phyloP scores from a whole-genome alignment of 2,888 invertebrate genomes.

The Drosophila fungiperda region DNA sequence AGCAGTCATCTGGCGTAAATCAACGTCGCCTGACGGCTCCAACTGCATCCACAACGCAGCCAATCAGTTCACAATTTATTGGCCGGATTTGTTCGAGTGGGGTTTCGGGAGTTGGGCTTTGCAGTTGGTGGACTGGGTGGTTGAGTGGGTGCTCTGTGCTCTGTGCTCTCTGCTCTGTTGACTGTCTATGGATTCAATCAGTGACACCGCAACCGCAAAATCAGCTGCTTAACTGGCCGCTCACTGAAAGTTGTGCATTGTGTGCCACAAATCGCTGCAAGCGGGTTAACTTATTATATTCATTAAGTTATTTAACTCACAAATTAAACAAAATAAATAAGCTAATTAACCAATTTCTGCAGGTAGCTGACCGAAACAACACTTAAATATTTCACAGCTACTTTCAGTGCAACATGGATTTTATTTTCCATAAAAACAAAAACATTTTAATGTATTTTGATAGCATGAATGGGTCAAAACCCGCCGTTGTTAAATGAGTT shows the following conservation, averaged over 20 bases:
- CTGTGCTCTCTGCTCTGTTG: conserved; percentile 1
- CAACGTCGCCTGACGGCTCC: conserved; percentile 37
- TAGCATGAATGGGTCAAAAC: too few relatives aligned
- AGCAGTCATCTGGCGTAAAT: conserved; percentile 49
- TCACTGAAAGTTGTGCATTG: conserved; percentile 38
- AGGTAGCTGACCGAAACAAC: neutral
- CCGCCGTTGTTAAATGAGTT: too few relatives aligned
- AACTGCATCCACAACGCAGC: conserved; percentile 43
- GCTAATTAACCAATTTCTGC: neutral
- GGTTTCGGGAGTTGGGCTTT: neutral
- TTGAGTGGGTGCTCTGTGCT: conserved; percentile 9
- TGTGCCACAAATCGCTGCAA: conserved; percentile 8
- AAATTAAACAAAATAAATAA: neutral
- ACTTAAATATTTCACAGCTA: neutral
- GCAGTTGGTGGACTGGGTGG: neutral
- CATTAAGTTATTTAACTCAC: neutral
- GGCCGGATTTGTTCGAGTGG: conserved; percentile 15
- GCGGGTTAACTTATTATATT: conserved; percentile 10
- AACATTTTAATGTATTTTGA: too few relatives aligned
- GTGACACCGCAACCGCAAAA: conserved; percentile 65
- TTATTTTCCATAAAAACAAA: too few relatives aligned
- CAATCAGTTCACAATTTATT: conserved; percentile 58
- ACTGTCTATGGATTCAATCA: conserved; percentile 69
- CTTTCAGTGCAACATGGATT: neutral
- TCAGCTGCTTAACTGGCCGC: conserved; percentile 62